A percentile compares a stretch with the other conserved stretches of the same genome.
phyloP scores from a whole-genome alignment of 2,113 vertebrate species.

The Oryzias melastigma region DNA sequence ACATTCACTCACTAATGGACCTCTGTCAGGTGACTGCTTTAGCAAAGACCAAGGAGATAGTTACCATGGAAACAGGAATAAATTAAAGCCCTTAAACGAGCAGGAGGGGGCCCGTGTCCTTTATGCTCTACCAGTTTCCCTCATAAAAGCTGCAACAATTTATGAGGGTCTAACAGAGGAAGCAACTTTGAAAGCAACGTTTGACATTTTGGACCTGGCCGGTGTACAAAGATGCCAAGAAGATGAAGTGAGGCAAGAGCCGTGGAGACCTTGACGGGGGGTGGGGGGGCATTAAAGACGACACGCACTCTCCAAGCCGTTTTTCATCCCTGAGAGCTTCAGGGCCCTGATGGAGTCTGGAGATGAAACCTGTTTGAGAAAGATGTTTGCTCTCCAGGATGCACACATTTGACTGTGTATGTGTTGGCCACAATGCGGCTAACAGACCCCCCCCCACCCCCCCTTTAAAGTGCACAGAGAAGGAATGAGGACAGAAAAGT shows the following conservation, averaged over 20 bases:
- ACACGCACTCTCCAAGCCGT: constrained; percentile 20
- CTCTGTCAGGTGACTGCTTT: constrained; percentile 82
- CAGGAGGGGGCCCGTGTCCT: constrained; percentile 29
- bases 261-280: constrained; percentile 39
- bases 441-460: no score
- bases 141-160: constrained; percentile 59
- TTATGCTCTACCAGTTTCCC: constrained; percentile 67
- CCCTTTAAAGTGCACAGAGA: no score
- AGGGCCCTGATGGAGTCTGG: constrained; percentile 39
- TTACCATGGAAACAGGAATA: constrained; percentile 89
- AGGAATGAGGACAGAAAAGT: no score
- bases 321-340: constrained; percentile 45
- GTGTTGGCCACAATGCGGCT: background rate
- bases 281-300: constrained; percentile 30
- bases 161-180: constrained; percentile 60
- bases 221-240: constrained; percentile 62
- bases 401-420: background rate
- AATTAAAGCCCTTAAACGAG: constrained; percentile 80
- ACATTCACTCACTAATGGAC: constrained; percentile 87
- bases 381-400: background rate
- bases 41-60: constrained; percentile 84
- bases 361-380: constrained; percentile 38
- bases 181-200: constrained; percentile 61
- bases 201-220: constrained; percentile 49
- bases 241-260: constrained; percentile 59